These are phyloP conservation scores for Bombylius major DNA, from an alignment of 2,888 invertebrate species.

Conservation along the genomic window DNA sequence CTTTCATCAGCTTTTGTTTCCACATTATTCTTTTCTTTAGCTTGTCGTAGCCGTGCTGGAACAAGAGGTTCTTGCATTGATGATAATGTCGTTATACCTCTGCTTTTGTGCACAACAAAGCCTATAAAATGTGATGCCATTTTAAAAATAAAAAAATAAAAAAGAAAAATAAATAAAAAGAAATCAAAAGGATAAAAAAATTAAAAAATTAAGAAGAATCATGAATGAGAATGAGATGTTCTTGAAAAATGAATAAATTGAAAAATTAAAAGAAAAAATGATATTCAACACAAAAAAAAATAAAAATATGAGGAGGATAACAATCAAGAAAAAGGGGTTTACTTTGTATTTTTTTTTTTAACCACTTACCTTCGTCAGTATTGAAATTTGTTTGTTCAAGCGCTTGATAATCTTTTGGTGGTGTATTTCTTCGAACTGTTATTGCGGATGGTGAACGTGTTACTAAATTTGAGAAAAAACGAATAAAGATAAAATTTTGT, in stretches of 20 bases:
- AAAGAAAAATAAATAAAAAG: conserved; percentile 1
- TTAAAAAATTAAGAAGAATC: not conserved
- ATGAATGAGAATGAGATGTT: not conserved
- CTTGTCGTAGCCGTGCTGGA: conserved; percentile 44
- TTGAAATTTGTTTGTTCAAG: conserved; percentile 22
- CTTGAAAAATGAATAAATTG: no score
- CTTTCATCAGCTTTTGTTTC: conserved; percentile 57
- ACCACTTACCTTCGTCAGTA: conserved; percentile 30
- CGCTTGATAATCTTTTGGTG: conserved; percentile 28
- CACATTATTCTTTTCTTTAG: conserved; percentile 49
- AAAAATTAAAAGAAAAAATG: no score
- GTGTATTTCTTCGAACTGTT: conserved; percentile 25
- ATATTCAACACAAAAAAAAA: no score
- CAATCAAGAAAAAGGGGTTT: no score
- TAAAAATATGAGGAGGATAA: no score
- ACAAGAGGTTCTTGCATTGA: conserved; percentile 48
- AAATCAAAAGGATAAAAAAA: not conserved
- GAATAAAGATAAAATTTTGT: no score
- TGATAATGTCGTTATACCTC: conserved; percentile 65
- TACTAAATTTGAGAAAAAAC: conserved; percentile 17
- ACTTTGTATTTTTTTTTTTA: no score
- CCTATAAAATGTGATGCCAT: conserved; percentile 18
- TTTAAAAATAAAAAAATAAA: not conserved
- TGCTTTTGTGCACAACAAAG: conserved; percentile 70
- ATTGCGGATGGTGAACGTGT: conserved; percentile 21